phyloP scores from a whole-genome alignment of 2,797 vertebrate genomes.

The Anguilla megastoma region DNA sequence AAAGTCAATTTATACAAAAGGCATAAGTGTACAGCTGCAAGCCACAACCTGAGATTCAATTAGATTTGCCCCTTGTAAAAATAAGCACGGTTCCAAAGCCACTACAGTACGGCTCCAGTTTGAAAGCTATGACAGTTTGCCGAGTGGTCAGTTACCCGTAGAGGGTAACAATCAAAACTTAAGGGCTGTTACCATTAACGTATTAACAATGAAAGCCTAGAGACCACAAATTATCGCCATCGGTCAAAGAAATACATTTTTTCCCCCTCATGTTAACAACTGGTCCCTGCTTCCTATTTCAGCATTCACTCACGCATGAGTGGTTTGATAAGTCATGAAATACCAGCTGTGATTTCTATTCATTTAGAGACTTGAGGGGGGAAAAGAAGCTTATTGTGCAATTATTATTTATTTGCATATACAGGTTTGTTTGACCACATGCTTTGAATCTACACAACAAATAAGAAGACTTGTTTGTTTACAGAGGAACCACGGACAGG shows the following conservation, averaged over 20 bases:
- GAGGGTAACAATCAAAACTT: background rate
- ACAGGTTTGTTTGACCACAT: constrained; percentile 20
- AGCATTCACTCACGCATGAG: constrained; percentile 15
- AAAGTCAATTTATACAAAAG: background rate
- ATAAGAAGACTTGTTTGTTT: constrained; percentile 30
- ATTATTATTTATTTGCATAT: constrained; percentile 28
- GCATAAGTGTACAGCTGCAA: background rate
- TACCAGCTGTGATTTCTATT: constrained; percentile 5
- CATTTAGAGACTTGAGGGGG: background rate
- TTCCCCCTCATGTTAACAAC: constrained; percentile 9
- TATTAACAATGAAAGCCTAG: background rate
- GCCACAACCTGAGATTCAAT: background rate
- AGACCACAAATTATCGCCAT: background rate
- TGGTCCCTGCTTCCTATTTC: background rate
- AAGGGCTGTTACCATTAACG: background rate
- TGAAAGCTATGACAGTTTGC: background rate
- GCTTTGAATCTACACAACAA: constrained; percentile 34
- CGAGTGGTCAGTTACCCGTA: background rate
- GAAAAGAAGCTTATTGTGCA: constrained; percentile 16
- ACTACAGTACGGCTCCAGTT: background rate
- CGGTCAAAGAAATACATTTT: background rate
- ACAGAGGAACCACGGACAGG: background rate
- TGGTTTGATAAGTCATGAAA: constrained; percentile 26
- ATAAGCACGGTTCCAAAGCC: background rate
- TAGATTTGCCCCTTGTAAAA: background rate